phyloP scores from a whole-genome alignment of 2,797 vertebrate genomes.

The Pipistrellus kuhlii region DNA sequence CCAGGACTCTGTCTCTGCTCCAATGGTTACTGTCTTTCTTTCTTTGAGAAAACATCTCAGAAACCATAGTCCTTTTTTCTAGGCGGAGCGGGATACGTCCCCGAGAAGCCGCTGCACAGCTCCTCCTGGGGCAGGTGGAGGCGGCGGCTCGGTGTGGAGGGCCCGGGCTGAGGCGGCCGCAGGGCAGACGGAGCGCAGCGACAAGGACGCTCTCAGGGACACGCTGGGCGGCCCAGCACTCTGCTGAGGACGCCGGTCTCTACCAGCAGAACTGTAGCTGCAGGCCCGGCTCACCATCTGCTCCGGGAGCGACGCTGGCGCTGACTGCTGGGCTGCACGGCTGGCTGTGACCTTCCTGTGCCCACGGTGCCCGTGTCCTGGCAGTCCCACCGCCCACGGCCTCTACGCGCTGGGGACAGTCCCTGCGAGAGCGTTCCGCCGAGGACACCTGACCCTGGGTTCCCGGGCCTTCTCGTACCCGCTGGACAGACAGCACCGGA shows the following conservation, averaged over 20 bases:
- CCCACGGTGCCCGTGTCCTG: not conserved
- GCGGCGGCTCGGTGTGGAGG: too few species aligned
- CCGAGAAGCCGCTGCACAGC: not conserved
- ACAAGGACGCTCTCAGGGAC: too few species aligned
- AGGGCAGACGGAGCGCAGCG: too few species aligned
- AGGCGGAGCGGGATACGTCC: not conserved
- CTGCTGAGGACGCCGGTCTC: too few species aligned
- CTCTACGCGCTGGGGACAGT: not conserved
- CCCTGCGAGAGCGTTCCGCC: not conserved
- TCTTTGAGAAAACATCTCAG: not conserved
- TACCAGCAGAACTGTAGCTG: not conserved
- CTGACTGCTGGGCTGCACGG: not conserved
- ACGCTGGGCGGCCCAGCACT: too few species aligned
- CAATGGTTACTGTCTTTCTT: not conserved
- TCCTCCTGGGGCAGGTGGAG: fast-evolving
- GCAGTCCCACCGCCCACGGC: not conserved
- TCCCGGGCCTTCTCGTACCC: not conserved
- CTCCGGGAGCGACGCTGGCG: fast-evolving
- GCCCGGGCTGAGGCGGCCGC: too few species aligned
- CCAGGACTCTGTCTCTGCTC: not conserved
- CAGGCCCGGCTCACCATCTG: not conserved
- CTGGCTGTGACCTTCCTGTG: not conserved
- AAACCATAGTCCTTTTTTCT: not conserved
- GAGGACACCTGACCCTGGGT: not conserved
- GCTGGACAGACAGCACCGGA: not conserved